Percentiles rank a stretch among this genome's conserved stretches.
phyloP scores from a whole-genome alignment of 2,888 invertebrate species.

The Graphium colonna region DNA sequence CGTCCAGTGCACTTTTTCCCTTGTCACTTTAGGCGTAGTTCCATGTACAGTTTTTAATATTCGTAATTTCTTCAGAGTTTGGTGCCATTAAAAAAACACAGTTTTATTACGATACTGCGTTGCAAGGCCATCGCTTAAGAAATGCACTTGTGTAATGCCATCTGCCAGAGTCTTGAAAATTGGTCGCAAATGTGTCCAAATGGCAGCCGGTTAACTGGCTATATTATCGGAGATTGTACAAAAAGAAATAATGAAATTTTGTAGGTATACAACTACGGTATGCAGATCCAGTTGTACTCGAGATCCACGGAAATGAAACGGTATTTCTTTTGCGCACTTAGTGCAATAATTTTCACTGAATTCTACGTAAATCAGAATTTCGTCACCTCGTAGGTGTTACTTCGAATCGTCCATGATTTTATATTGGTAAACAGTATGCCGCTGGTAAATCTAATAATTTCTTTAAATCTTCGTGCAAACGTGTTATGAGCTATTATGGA shows the following conservation, averaged over 20 bases:
- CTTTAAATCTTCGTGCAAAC: too few relatives aligned
- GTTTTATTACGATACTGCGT: constrained; percentile 33
- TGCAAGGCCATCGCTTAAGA: constrained; percentile 30
- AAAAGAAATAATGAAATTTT: too few relatives aligned
- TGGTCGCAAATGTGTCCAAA: constrained; percentile 30
- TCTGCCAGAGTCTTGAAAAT: constrained; percentile 24
- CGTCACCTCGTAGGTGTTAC: constrained; percentile 9
- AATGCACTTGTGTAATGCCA: constrained; percentile 28
- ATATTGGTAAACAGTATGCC: too few relatives aligned
- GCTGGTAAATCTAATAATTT: too few relatives aligned
- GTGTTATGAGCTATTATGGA: too few relatives aligned
- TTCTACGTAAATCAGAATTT: constrained; percentile 21
- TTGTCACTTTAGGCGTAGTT: constrained; percentile 30
- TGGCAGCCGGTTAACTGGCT: constrained; percentile 27
- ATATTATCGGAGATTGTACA: too few relatives aligned
- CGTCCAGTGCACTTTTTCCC: constrained; percentile 31
- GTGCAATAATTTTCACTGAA: constrained; percentile 23
- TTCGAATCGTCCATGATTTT: too few relatives aligned
- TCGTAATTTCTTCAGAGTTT: constrained; percentile 10
- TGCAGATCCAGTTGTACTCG: constrained; percentile 27
- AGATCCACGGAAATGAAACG: constrained; percentile 22
- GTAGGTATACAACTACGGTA: too few relatives aligned
- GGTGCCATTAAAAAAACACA: constrained; percentile 27
- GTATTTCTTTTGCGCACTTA: constrained; percentile 22
- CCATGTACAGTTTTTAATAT: constrained; percentile 30